Conservation (phyloP, 1,140 invertebrate species). For the Diploscapter pachys region DNA sequence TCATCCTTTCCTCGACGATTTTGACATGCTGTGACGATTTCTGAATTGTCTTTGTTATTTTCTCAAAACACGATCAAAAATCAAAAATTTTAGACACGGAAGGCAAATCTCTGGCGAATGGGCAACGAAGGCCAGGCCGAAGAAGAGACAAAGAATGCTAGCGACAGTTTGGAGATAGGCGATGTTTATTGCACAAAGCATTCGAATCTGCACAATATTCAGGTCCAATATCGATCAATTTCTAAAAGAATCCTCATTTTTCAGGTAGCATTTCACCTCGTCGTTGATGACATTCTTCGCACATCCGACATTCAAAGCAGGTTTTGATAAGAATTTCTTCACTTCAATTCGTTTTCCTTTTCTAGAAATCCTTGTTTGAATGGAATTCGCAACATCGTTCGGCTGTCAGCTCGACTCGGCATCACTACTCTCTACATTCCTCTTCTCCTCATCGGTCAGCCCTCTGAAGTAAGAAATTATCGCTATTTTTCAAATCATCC, state of each 20-base stretch:
- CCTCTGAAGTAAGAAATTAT: slow-evolving; percentile 69
- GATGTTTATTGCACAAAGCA: slow-evolving; percentile 90
- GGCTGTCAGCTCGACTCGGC: slow-evolving; percentile 85
- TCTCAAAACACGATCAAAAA: not conserved
- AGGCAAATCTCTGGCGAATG: slow-evolving; percentile 21
- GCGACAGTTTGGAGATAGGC: slow-evolving; percentile 65
- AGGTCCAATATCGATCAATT: not conserved
- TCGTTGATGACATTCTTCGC: slow-evolving; percentile 62
- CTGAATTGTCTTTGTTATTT: not conserved
- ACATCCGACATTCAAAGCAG: slow-evolving; percentile 77
- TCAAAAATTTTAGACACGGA: slow-evolving; percentile 3
- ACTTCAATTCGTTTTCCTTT: no score
- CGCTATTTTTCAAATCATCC: not conserved
- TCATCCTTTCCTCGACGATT: not conserved
- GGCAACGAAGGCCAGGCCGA: slow-evolving; percentile 15
- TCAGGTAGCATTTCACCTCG: slow-evolving; percentile 89
- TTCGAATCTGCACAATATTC: slow-evolving; percentile 73
- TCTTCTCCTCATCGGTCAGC: slow-evolving; percentile 81
- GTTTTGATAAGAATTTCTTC: no score
- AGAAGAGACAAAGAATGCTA: slow-evolving; percentile 15
- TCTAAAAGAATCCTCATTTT: slow-evolving; percentile 60
- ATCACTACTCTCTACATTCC: slow-evolving; percentile 87
- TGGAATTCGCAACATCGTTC: slow-evolving; percentile 86
- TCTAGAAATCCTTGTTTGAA: slow-evolving; percentile 84
- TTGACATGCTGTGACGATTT: not conserved